Evolutionary conservation across 2,888 invertebrate species (phyloP).

Genomic region (Sinhomidia bicolor): DNA sequence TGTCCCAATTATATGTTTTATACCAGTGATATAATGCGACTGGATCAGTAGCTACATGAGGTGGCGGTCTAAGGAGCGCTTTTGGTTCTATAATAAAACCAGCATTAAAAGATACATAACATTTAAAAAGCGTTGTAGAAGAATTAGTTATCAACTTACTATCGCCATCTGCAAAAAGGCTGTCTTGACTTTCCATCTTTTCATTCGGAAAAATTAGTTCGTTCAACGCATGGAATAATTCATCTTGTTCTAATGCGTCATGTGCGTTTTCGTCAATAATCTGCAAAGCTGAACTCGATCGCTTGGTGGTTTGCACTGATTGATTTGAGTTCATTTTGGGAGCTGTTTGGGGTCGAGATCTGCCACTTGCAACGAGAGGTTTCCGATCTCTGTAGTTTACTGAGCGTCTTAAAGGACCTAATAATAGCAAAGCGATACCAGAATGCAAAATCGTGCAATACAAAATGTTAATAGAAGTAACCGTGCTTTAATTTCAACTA

Average conservation of each 20-base stretch:
- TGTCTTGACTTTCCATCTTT: background rate
- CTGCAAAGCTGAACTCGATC: background rate
- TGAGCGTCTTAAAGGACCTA: constrained; percentile 33
- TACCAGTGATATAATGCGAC: constrained; percentile 79
- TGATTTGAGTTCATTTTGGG: background rate
- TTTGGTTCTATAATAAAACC: background rate
- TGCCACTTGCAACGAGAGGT: background rate
- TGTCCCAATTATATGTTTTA: constrained; percentile 77
- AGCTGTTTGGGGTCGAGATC: constrained; percentile 36
- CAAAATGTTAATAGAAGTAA: background rate
- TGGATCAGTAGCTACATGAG: constrained; percentile 74
- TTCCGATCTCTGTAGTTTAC: background rate
- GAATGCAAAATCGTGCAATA: background rate
- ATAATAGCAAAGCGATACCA: background rate
- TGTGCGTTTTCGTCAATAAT: background rate
- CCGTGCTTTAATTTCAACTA: no score
- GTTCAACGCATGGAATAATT: constrained; percentile 29
- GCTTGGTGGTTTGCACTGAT: background rate
- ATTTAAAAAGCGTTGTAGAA: background rate
- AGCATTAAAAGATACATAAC: background rate
- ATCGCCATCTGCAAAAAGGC: background rate
- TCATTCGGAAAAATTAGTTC: constrained; percentile 35
- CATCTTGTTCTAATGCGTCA: constrained; percentile 20
- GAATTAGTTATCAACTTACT: background rate
- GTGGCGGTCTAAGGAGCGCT: constrained; percentile 23